Evolutionary conservation across 2,888 invertebrate genomes (phyloP).

Genomic region (Metacarcinus magister): DNA sequence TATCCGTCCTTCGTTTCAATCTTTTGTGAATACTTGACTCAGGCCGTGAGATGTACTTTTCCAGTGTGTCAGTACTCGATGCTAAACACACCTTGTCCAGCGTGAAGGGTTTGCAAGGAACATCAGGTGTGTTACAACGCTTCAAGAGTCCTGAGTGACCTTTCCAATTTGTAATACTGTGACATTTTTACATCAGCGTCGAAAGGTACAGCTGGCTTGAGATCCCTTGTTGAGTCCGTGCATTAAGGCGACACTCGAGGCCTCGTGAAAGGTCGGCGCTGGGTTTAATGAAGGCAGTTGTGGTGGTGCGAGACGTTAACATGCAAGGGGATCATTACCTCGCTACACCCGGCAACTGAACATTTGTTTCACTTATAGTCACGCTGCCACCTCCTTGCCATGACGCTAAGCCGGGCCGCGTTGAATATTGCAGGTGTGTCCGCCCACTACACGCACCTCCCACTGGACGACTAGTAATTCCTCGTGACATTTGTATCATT

Average conservation of each 20-base stretch:
- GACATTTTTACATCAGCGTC: neutral
- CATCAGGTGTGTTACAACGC: neutral
- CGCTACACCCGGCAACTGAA: neutral
- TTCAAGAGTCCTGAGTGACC: neutral
- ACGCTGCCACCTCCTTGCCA: constrained; percentile 19
- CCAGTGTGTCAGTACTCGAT: neutral
- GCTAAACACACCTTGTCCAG: neutral
- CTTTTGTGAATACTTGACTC: neutral
- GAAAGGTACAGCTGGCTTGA: neutral
- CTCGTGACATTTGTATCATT: constrained; percentile 3
- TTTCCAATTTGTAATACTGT: neutral
- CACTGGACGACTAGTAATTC: neutral
- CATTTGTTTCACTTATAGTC: constrained; percentile 49
- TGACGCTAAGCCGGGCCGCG: neutral
- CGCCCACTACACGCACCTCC: neutral
- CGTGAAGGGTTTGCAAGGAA: neutral
- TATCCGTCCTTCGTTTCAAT: neutral
- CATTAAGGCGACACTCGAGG: neutral
- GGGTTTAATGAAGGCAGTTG: constrained; percentile 14
- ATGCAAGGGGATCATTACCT: constrained; percentile 26
- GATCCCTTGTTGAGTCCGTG: neutral
- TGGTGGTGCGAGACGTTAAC: constrained; percentile 13
- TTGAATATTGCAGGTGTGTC: constrained; percentile 13
- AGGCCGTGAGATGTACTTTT: neutral
- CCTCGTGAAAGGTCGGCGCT: neutral